Conservation (phyloP, 1,140 invertebrate species). For the Galendromus occidentalis region DNA sequence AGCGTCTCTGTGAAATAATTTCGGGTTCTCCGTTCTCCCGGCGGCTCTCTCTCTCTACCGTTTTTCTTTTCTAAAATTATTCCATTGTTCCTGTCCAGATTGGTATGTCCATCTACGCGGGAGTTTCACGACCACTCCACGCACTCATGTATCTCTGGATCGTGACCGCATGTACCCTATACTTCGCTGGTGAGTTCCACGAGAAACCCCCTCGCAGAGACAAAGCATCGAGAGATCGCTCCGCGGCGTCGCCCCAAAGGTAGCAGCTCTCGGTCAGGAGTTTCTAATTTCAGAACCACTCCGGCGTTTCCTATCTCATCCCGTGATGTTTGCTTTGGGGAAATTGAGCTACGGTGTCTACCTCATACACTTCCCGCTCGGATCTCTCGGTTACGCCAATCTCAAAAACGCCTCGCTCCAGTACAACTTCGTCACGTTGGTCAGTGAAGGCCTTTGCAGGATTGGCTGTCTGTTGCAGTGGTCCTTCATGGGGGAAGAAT, state of each 20-base stretch:
- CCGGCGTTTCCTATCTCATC: neutral
- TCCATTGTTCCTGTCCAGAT: neutral
- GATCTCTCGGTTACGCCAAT: neutral
- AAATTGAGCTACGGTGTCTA: slow-evolving; percentile 6
- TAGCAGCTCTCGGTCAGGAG: too few relatives aligned
- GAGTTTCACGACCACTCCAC: neutral
- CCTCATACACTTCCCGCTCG: slow-evolving; percentile 3
- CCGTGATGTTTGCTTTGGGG: neutral
- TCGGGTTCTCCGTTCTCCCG: too few relatives aligned
- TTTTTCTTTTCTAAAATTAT: neutral
- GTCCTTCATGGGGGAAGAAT: neutral
- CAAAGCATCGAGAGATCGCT: too few relatives aligned
- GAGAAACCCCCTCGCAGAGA: too few relatives aligned
- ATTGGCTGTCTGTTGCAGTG: neutral
- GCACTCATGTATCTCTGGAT: neutral
- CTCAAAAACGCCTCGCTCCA: slow-evolving; percentile 1
- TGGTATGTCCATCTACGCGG: neutral
- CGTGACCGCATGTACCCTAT: neutral
- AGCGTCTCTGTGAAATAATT: too few relatives aligned
- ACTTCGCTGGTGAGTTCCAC: neutral
- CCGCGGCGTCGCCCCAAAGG: too few relatives aligned
- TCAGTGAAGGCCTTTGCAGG: neutral
- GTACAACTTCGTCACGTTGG: neutral
- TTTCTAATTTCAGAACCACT: neutral
- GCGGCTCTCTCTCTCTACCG: too few relatives aligned